Evolutionary conservation across 2,797 vertebrate genomes (phyloP).

Genomic region (Lerista edwardsae): DNA sequence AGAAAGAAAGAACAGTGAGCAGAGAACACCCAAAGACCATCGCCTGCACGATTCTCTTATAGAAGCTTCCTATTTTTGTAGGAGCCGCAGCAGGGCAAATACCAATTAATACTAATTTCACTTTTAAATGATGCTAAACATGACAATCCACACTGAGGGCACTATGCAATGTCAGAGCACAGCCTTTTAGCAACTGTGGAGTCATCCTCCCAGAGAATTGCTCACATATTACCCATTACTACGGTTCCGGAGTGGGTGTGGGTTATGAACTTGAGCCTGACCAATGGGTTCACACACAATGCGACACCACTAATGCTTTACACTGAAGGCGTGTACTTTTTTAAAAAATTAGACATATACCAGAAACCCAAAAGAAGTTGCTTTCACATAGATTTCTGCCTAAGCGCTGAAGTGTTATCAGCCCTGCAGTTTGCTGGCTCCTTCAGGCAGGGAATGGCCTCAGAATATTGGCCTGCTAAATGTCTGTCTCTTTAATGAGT

Average conservation of each 20-base stretch:
- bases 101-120: constrained; percentile 21
- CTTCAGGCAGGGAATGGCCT: constrained; percentile 27
- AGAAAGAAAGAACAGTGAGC: not conserved
- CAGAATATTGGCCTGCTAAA: constrained; percentile 20
- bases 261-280: constrained; percentile 5
- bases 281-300: not conserved
- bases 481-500: constrained; percentile 41
- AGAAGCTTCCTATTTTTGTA: not conserved
- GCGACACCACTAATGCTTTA: constrained; percentile 26
- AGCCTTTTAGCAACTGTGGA: not conserved
- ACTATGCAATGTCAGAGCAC: constrained; percentile 13
- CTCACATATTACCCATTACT: constrained; percentile 33
- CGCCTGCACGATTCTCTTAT: not conserved
- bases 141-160: not conserved
- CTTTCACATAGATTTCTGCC: not conserved
- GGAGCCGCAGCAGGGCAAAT: not conserved
- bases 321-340: not conserved
- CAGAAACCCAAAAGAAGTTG: constrained; percentile 17
- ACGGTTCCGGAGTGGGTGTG: not conserved
- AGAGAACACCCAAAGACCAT: rapidly evolving
- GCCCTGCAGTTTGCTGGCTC: constrained; percentile 8
- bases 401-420: not conserved
- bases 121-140: constrained; percentile 27
- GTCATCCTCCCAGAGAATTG: constrained; percentile 1
- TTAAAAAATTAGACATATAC: constrained; percentile 3